A percentile compares a stretch with the other conserved stretches of the same genome.
Evolutionary conservation across 2,113 vertebrate species (phyloP).

Genomic region (Tretioscincus oriximinensis): DNA sequence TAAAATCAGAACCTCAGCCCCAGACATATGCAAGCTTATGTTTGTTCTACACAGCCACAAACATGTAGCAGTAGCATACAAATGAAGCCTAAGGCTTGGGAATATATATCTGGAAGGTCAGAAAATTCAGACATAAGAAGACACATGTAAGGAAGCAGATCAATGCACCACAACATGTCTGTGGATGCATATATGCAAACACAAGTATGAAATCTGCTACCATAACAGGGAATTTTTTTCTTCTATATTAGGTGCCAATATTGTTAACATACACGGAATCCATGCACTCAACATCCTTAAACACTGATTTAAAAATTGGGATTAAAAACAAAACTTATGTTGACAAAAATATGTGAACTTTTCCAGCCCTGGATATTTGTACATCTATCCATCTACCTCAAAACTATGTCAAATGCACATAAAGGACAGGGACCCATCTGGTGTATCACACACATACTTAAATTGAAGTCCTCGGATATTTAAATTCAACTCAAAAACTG

Average conservation of each 20-base stretch:
- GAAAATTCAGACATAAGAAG: neutral
- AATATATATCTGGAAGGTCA: neutral
- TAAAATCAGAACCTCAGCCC: neutral
- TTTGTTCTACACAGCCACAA: neutral
- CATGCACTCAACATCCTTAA: no score
- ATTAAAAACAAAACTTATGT: neutral
- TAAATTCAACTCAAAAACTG: neutral
- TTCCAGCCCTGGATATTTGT: neutral
- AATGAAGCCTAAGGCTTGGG: neutral
- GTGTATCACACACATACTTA: neutral
- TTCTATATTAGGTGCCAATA: neutral
- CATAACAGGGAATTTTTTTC: neutral
- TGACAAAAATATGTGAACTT: neutral
- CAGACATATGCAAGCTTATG: neutral
- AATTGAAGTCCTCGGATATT: neutral
- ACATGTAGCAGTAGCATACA: neutral
- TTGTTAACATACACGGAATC: no score
- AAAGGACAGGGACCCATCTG: neutral
- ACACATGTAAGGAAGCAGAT: neutral
- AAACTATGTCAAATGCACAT: neutral
- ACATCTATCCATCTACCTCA: no score
- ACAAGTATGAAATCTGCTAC: neutral
- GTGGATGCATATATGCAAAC: conserved; percentile 40
- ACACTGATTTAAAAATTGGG: no score
- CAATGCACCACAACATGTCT: no score